A percentile compares a stretch with the other conserved stretches of the same genome.
Evolutionary conservation across 1,140 invertebrate genomes (phyloP).

Genomic region (Saccostrea cuccullata): DNA sequence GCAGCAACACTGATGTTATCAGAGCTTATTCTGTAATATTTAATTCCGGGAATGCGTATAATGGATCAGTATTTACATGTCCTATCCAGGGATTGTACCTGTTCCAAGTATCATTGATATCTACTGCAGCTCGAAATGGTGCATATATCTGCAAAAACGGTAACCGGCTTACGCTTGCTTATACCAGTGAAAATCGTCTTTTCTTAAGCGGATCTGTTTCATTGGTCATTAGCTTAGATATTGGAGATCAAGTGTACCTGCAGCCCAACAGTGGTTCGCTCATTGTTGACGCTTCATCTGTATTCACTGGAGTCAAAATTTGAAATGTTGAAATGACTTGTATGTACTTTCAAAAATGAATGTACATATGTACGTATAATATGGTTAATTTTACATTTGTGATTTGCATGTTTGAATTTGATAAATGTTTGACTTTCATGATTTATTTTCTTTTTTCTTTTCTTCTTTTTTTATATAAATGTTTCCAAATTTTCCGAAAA

Average conservation of each 20-base stretch:
- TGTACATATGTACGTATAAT: too few relatives aligned
- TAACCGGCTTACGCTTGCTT: background rate
- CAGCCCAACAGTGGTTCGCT: background rate
- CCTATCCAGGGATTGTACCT: background rate
- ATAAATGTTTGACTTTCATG: too few relatives aligned
- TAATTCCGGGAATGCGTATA: background rate
- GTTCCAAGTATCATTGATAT: background rate
- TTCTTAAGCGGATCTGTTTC: background rate
- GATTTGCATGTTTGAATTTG: too few relatives aligned
- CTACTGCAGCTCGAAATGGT: background rate
- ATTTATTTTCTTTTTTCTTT: too few relatives aligned
- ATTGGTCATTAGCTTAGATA: background rate
- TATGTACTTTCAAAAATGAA: too few relatives aligned
- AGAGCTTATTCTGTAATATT: background rate
- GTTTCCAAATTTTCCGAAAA: too few relatives aligned
- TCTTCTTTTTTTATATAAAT: too few relatives aligned
- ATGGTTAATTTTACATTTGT: too few relatives aligned
- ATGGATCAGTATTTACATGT: background rate
- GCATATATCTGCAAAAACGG: background rate
- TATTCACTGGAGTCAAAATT: background rate
- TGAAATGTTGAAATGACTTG: too few relatives aligned
- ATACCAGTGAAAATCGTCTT: background rate
- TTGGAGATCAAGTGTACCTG: background rate
- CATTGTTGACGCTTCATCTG: background rate
- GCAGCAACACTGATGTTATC: background rate